Percentiles rank a stretch among this genome's conserved stretches.
These are phyloP conservation scores for Amphiprion percula DNA, from an alignment of 2,113 vertebrate genomes.

Conservation along the genomic window DNA sequence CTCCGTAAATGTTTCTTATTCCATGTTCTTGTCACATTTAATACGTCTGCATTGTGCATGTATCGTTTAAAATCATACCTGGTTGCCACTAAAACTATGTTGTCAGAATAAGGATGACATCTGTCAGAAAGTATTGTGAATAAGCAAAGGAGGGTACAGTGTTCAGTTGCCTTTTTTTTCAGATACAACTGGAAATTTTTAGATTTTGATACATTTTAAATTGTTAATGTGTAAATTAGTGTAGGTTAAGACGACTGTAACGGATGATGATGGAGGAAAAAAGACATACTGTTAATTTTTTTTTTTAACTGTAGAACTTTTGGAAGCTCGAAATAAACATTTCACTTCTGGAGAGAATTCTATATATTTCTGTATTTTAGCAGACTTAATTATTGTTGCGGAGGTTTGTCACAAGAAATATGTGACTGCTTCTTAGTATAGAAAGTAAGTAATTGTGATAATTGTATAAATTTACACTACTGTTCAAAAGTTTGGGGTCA, in stretches of 20 bases:
- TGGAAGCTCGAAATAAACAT: conserved; percentile 76
- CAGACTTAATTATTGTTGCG: background rate
- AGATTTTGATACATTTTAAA: conserved; percentile 73
- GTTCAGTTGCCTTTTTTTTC: conserved; percentile 57
- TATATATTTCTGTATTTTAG: background rate
- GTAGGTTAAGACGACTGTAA: conserved; percentile 19
- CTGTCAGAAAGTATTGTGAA: conserved; percentile 57
- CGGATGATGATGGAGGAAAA: conserved; percentile 1
- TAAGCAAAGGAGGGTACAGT: conserved; percentile 40
- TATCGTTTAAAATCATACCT: conserved; percentile 17
- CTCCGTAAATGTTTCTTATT: background rate
- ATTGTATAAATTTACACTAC: too few species aligned
- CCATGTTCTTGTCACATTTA: conserved; percentile 10
- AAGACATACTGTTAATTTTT: conserved; percentile 28
- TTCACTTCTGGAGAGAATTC: conserved; percentile 50
- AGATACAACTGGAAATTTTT: conserved; percentile 38
- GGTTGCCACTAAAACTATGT: conserved; percentile 40
- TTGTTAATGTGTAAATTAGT: conserved; percentile 53
- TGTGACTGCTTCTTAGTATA: too few species aligned
- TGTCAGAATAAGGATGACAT: conserved; percentile 33
- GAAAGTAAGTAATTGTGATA: too few species aligned
- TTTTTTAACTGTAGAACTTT: conserved; percentile 54
- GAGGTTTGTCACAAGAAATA: too few species aligned
- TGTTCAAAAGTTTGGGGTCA: too few species aligned
- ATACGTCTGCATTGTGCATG: conserved; percentile 6